Base-by-base conservation (phyloP, 1,140 invertebrate genomes). In the Sycobia sp. region DNA sequence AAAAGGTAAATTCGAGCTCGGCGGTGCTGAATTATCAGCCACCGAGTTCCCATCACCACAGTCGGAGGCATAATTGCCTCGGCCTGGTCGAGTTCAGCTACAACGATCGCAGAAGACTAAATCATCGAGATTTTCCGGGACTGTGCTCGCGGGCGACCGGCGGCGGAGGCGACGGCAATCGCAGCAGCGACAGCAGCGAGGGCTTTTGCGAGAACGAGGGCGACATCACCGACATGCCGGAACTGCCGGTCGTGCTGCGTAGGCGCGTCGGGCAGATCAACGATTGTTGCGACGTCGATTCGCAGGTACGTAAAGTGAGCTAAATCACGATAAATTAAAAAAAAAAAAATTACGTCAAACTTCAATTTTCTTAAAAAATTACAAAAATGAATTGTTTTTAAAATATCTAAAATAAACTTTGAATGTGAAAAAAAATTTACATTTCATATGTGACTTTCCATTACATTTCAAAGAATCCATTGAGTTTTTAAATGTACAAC, bases 171-270 rank as follows among this genome's bases (percentile, higher is more conserved):
- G 92, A 94, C 76, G 93, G 92, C 8, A 96, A 95, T 80, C 86
- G 94, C 44, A 96, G 94, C 54, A 96, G 93, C 75, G 90, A 95
- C 18, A 95, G 93, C 67, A 96, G 93, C 69, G 95, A 98, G 83
- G 95, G 95, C 34, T 97, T 97, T 76, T 97, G 95, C 80, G 93
- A 96, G 81, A 95, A 95, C 74, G 91, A 94, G 64, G 89, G 89
- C 61, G 91, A 93, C 69, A 88, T 79, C 43, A 70, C 73, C 3
- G 75, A 76, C 57, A 76, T 75, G 66, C 69, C 74, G 25, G 73
- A 75, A 60, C 62, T 74, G 29, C 75, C 76, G 16, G 73, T 77
- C 20, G 73, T 77, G 27, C 69, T 77, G n/a, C 71, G 74, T 18
- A 72, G 76, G 68, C 69, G 75, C 56, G 75, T 76, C 39, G 71